Evolutionary conservation across 2,888 invertebrate species (phyloP), one percentile per base, ranked within the genome.

Genomic region (Lasius fuliginosus): DNA sequence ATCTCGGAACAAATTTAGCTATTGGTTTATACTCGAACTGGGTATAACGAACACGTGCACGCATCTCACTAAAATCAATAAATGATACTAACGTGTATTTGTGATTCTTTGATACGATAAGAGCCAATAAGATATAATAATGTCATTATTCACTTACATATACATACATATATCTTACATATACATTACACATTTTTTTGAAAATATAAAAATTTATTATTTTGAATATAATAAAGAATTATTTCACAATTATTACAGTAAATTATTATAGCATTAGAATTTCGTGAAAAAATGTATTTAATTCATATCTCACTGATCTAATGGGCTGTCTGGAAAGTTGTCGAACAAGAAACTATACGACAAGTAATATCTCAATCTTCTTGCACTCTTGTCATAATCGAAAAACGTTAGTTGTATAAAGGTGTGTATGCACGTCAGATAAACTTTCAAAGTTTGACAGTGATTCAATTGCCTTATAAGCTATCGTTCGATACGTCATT

Each of bases 371-470:
- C 40, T 77, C 68, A 77, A 77, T 77, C 53, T 76, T 76, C 76
- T 67, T 76, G 53, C 40, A 64, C n/a, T 30, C 68, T 56, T 67
- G 60, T 67, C 36, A 27, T 77, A 77, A 68, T 58, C 40, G 40
- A n/a, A 30, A 30, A 69, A 69, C 68, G 42, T 77, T 30, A 76
- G 18, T 42, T 56, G 56, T 36, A 53, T 67, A 53, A 65, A 49
- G 30, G 23, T 75, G 49, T 36, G 33, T 30, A 33, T 65, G 56
- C 68, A 58, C 40, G 67, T 68, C 76, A 42, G 68, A 56, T 56
- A 40, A 77, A 77, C 56, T 77, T 77, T 40, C 56, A 30, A 68
- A 69, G 68, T 77, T 77, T 68, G 68, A 56, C 53, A 76, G 68
- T 77, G 56, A 77, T 68, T 56, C 40, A 33, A 27, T 68, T 68